Evolutionary conservation across 2,797 vertebrate species (phyloP).

Genomic region (Anableps anableps): DNA sequence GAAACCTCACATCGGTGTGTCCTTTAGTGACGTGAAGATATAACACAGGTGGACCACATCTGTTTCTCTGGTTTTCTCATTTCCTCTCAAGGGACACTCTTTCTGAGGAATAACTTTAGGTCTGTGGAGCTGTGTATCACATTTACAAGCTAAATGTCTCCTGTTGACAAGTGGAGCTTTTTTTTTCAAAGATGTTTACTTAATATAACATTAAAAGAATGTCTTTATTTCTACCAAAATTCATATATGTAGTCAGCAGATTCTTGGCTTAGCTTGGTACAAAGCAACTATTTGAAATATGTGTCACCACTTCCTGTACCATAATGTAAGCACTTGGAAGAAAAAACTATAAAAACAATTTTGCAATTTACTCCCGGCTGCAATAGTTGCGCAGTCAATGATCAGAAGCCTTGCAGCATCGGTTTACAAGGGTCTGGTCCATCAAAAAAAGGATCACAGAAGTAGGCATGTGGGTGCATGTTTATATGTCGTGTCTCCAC

Average conservation of each 20-base stretch:
- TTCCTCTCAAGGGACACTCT: slow-evolving; percentile 11
- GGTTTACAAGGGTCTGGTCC: background rate
- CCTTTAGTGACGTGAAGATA: background rate
- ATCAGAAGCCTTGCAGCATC: background rate
- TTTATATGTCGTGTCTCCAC: background rate
- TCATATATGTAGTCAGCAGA: background rate
- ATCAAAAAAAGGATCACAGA: background rate
- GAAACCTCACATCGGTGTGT: background rate
- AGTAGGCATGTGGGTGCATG: background rate
- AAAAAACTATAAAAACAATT: background rate
- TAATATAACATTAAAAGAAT: background rate
- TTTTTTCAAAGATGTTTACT: background rate
- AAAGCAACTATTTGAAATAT: slow-evolving; percentile 1
- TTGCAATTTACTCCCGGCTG: background rate
- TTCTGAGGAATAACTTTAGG: background rate
- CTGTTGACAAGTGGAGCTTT: background rate
- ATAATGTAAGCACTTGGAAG: background rate
- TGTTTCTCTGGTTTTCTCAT: background rate
- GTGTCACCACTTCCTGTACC: background rate
- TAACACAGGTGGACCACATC: slow-evolving; percentile 20
- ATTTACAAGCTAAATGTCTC: background rate
- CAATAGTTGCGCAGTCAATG: background rate
- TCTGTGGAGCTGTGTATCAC: background rate
- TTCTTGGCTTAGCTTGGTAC: background rate
- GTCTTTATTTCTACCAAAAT: background rate